Percentiles rank a stretch among this genome's conserved stretches.
Evolutionary conservation across 2,113 vertebrate genomes (phyloP).

Genomic region (Amia ocellicauda): DNA sequence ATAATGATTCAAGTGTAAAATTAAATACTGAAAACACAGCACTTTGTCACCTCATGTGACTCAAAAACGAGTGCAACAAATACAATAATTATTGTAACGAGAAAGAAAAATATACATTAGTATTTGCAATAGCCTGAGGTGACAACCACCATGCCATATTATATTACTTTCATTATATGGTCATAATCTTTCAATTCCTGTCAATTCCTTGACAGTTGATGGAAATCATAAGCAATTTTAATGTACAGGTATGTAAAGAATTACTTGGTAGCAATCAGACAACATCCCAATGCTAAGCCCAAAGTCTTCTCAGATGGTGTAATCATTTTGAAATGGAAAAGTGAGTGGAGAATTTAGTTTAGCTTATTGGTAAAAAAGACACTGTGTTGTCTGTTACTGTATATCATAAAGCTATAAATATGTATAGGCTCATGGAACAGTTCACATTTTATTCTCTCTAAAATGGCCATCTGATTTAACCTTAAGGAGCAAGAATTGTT

Average conservation of each 20-base stretch:
- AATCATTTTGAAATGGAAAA: conserved; percentile 48
- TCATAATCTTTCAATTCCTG: conserved; percentile 56
- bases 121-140: no score
- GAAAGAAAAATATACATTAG: no score
- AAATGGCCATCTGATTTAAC: not conserved
- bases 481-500: not conserved
- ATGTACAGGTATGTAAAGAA: conserved; percentile 57
- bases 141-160: no score
- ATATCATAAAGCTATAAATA: not conserved
- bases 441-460: fast-evolving
- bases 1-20: no score
- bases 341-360: conserved; percentile 33
- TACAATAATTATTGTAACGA: no score
- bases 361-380: conserved; percentile 10
- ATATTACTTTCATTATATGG: not conserved
- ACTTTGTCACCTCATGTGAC: no score
- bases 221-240: conserved; percentile 42
- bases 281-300: conserved; percentile 31
- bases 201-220: conserved; percentile 42
- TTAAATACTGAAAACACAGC: no score
- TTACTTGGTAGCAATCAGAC: conserved; percentile 58
- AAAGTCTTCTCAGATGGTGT: conserved; percentile 43
- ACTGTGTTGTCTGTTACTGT: conserved; percentile 18
- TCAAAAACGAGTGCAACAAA: no score
- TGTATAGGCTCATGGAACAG: not conserved